Evolutionary conservation across 2,797 vertebrate species (phyloP), one percentile per base, ranked within the genome.

Genomic region (Cyclopterus lumpus): DNA sequence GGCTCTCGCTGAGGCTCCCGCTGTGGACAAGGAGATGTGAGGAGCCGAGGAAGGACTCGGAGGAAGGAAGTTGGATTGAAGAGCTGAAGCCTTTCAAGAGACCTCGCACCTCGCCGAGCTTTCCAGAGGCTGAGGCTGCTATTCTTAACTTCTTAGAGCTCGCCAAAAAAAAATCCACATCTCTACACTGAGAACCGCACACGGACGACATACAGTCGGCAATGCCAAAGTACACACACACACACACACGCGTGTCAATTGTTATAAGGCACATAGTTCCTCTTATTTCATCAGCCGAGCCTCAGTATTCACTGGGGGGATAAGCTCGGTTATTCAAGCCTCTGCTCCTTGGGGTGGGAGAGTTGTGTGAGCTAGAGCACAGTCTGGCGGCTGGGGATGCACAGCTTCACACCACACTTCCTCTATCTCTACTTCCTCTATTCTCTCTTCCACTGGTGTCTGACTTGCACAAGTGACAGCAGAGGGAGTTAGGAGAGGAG

Each of bases 11-110:
- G 71, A 71, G 34, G 63, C 61, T 58, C 61, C 77, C 1, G 48
- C 78, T 77, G 60, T 58, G 77, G 32, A 67, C 72, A 77, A 54
- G 55, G 54, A 88, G 85, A 88, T 84, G 87, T 63, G 79, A 83
- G 66, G 79, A 80, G 79, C 38, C 42, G 69, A 68, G 64, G 78
- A 53, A 81, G 65, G 75, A 75, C 69, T 88, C 51, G 18, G 78
- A 75, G 63, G 18, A 60, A 84, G 74, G 77, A 68, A 80, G 78
- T 69, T 64, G 72, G 79, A 89, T 86, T 82, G 91, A 92, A 92
- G 82, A 77, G 42, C 20, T 8, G 36, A 58, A 83, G 80, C 79
- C 87, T 83, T 86, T 78, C 70, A 89, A 80, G 81, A 88, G 73
- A 84, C 65, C 73, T 73, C 65, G 67, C 77, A 59, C 81, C 78